A percentile compares a stretch with the other conserved stretches of the same genome.
Conservation (phyloP, 2,888 invertebrate genomes). For the Noctuana brunneofusca region DNA sequence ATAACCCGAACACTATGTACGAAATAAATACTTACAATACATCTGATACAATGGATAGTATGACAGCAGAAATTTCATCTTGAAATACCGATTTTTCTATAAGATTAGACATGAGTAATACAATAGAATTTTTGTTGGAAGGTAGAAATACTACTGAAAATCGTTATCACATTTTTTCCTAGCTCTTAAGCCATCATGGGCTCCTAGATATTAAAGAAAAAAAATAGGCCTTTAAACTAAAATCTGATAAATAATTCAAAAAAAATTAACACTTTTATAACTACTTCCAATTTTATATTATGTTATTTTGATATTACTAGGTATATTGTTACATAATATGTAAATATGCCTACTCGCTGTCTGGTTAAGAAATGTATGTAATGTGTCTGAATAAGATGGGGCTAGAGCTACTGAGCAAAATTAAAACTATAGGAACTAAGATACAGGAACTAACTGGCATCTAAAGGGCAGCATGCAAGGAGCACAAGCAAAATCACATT, state of each 20-base stretch:
- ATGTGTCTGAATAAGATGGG: constrained; percentile 8
- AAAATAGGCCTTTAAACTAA: background rate
- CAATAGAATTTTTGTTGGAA: too few relatives aligned
- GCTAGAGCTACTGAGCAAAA: constrained; percentile 5
- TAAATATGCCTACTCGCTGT: background rate
- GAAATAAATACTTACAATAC: constrained; percentile 20
- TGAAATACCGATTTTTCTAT: constrained; percentile 3
- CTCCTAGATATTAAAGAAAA: background rate
- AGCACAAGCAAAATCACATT: constrained; percentile 1
- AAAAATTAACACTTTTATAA: constrained; percentile 10
- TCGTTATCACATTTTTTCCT: too few relatives aligned
- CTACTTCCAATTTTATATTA: background rate
- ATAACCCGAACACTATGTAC: constrained; percentile 18
- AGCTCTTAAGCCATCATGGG: too few relatives aligned
- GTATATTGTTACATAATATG: background rate
- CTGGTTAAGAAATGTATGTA: constrained; percentile 19
- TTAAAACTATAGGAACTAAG: constrained; percentile 18
- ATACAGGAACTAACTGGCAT: constrained; percentile 2
- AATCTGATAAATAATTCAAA: background rate
- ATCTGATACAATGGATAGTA: constrained; percentile 17
- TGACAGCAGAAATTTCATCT: constrained; percentile 24
- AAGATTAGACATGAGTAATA: too few relatives aligned
- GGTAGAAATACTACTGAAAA: too few relatives aligned
- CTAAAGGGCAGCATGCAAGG: constrained; percentile 14
- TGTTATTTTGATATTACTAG: background rate